phyloP scores from a whole-genome alignment of 2,797 vertebrate genomes.

The Natrix natrix region DNA sequence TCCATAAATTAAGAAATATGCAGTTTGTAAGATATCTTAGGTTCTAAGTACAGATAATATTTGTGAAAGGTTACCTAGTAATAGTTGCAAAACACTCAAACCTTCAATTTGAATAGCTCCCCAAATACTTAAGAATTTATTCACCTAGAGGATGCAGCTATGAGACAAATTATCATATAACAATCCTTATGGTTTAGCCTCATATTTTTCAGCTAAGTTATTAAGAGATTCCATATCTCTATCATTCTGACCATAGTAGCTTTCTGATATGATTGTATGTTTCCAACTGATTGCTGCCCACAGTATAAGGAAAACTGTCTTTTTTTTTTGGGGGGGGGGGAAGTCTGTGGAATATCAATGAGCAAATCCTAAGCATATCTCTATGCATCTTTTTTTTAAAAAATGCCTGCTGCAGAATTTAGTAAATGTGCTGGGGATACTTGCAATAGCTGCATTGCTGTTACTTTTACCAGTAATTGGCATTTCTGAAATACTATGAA shows the following conservation, averaged over 20 bases:
- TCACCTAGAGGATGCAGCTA: background rate
- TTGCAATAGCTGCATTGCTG: background rate
- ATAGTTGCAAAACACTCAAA: background rate
- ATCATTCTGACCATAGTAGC: background rate
- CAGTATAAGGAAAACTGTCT: background rate
- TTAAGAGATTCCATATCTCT: background rate
- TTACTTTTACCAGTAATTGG: background rate
- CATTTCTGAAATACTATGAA: background rate
- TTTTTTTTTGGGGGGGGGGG: background rate
- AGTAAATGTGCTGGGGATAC: background rate
- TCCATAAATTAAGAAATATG: background rate
- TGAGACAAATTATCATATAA: background rate
- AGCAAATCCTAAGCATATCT: background rate
- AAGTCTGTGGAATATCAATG: background rate
- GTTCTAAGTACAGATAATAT: background rate
- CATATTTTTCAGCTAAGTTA: background rate
- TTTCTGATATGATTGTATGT: background rate
- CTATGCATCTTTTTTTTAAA: background rate
- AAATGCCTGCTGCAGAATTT: background rate
- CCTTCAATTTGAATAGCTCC: background rate
- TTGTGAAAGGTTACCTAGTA: background rate
- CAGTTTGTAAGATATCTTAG: background rate
- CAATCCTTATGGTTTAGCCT: background rate
- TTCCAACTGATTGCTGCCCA: background rate
- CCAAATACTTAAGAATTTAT: background rate